These are phyloP conservation scores for Salvelinus sp. DNA, from an alignment of 2,113 vertebrate genomes.

Conservation along the genomic window DNA sequence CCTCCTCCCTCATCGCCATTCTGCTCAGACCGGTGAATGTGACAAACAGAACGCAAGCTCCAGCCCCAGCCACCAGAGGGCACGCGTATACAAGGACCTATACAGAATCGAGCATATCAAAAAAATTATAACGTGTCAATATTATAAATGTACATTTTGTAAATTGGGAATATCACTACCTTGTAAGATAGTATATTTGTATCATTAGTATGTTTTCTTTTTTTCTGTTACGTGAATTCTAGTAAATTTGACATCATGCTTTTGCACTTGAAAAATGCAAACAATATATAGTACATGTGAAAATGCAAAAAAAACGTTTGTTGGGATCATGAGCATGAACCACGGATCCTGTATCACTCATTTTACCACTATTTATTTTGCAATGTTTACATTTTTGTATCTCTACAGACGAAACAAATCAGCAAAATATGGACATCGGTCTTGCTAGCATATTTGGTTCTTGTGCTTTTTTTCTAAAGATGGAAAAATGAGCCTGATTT, in stretches of 20 bases:
- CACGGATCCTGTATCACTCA: constrained; percentile 87
- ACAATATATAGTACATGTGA: constrained; percentile 80
- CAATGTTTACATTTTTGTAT: constrained; percentile 98
- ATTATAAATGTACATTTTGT: constrained; percentile 93
- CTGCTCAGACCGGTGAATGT: constrained; percentile 62
- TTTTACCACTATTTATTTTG: constrained; percentile 96
- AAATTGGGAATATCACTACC: constrained; percentile 94
- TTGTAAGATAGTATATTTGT: constrained; percentile 98
- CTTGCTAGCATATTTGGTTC: constrained; percentile 86
- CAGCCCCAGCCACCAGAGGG: constrained; percentile 68
- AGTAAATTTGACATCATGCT: constrained; percentile 93
- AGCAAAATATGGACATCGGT: constrained; percentile 86
- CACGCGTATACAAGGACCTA: constrained; percentile 68
- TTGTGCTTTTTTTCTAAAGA: constrained; percentile 82
- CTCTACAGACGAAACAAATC: constrained; percentile 88
- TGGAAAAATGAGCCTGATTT: constrained; percentile 83
- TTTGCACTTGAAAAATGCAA: constrained; percentile 95
- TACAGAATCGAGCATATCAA: constrained; percentile 78
- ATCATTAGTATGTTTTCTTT: constrained; percentile 84
- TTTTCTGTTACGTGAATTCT: constrained; percentile 97
- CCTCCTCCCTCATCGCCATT: not conserved
- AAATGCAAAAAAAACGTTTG: constrained; percentile 74
- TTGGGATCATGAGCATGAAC: constrained; percentile 92
- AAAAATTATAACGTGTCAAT: constrained; percentile 73
- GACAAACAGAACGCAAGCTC: constrained; percentile 62